Conservation (phyloP, 2,888 invertebrate species). For the Pachliopta kotzebuea region DNA sequence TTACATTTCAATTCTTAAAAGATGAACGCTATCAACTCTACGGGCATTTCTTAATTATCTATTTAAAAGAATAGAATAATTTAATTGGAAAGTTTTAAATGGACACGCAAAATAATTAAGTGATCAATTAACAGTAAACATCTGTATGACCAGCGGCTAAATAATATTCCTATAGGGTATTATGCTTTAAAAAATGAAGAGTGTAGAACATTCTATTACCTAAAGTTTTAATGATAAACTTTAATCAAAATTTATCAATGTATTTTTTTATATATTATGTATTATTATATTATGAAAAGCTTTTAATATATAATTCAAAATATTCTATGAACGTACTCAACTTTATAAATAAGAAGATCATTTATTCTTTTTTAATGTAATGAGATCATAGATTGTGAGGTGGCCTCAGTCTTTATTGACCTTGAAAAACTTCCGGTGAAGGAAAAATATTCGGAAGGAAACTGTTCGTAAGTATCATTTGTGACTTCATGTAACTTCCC, state of each 20-base stretch:
- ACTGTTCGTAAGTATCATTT: too few relatives aligned
- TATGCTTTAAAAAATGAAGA: slow-evolving; percentile 8
- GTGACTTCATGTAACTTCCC: too few relatives aligned
- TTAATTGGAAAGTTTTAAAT: slow-evolving; percentile 72
- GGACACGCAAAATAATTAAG: slow-evolving; percentile 77
- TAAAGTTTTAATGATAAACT: background rate
- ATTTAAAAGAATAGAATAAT: slow-evolving; percentile 70
- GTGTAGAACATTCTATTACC: background rate
- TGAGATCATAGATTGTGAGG: too few relatives aligned
- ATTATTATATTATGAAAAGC: too few relatives aligned
- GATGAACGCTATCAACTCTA: slow-evolving; percentile 71
- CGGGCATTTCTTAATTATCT: slow-evolving; percentile 74
- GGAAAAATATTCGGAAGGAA: too few relatives aligned
- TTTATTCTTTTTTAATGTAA: too few relatives aligned
- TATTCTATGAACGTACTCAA: too few relatives aligned
- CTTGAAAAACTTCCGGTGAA: too few relatives aligned
- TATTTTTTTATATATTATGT: background rate
- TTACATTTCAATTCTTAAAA: slow-evolving; percentile 64
- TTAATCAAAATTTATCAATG: too few relatives aligned
- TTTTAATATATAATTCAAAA: too few relatives aligned
- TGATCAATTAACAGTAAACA: slow-evolving; percentile 72
- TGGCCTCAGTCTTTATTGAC: too few relatives aligned
- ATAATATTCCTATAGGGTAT: slow-evolving; percentile 13
- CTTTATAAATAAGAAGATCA: too few relatives aligned
- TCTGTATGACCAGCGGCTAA: slow-evolving; percentile 38